Conservation (phyloP, 2,797 vertebrate species). For the Eidolon dupreanum region DNA sequence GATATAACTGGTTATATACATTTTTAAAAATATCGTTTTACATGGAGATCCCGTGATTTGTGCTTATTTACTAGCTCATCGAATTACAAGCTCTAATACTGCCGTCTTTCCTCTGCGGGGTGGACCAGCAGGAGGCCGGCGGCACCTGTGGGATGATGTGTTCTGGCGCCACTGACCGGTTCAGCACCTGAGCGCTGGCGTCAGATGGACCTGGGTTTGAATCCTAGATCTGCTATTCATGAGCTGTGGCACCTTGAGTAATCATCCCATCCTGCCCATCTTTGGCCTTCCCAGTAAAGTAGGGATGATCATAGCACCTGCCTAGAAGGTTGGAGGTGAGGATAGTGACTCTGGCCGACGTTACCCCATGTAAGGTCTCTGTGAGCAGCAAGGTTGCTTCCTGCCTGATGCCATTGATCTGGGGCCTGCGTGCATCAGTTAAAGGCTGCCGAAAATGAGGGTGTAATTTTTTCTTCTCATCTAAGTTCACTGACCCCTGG, state of each 20-base stretch:
- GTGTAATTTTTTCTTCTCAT: not conserved
- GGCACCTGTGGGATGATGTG: too few relatives aligned
- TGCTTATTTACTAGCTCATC: not conserved
- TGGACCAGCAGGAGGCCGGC: rapidly evolving
- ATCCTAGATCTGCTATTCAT: not conserved
- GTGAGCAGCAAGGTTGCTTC: not conserved
- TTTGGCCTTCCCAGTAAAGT: not conserved
- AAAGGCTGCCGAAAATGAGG: not conserved
- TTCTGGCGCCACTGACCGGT: not conserved
- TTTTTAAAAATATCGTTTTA: not conserved
- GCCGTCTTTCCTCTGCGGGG: rapidly evolving
- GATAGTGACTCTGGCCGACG: not conserved
- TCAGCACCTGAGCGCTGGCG: rapidly evolving
- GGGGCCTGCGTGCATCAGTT: not conserved
- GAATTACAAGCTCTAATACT: not conserved
- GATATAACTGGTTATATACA: not conserved
- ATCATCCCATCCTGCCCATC: not conserved
- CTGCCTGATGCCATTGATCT: not conserved
- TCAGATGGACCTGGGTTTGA: not conserved
- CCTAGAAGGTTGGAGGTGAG: not conserved
- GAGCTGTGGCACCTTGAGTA: not conserved
- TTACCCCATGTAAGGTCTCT: not conserved
- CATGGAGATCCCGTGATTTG: not conserved
- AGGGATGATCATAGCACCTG: not conserved
- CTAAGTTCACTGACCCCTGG: not conserved